A percentile compares a stretch with the other conserved stretches of the same genome.
phyloP scores from a whole-genome alignment of 2,113 vertebrate species.

The Microcebus tavaratra region DNA sequence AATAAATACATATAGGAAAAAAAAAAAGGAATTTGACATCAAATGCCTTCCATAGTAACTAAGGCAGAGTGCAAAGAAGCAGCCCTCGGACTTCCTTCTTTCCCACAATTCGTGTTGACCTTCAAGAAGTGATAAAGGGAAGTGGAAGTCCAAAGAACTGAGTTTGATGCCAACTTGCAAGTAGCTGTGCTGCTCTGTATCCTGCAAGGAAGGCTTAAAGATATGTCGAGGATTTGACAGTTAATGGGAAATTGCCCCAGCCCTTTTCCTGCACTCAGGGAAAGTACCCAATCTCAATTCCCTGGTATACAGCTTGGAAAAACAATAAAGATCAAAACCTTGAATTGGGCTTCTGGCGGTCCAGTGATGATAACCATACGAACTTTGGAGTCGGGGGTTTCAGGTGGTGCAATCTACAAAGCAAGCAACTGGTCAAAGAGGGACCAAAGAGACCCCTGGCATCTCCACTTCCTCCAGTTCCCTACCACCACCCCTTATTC shows the following conservation, averaged over 20 bases:
- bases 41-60: background rate
- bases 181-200: fast-evolving
- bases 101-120: fast-evolving
- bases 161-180: background rate
- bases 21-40: background rate
- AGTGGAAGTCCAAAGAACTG: background rate
- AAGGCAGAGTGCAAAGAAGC: background rate
- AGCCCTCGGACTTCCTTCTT: background rate
- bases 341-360: constrained; percentile 97
- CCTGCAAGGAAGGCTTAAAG: background rate
- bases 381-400: constrained; percentile 94
- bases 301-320: background rate
- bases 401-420: constrained; percentile 93
- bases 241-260: background rate
- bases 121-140: background rate
- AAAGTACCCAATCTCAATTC: background rate
- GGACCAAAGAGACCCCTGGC: background rate
- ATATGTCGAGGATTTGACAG: background rate
- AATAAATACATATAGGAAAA: too few relatives aligned
- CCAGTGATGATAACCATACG: constrained; percentile 97
- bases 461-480: too few relatives aligned
- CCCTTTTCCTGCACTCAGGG: background rate
- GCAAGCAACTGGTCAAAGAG: background rate
- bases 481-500: background rate
- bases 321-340: constrained; percentile 83